Evolutionary conservation across 1,140 invertebrate genomes (phyloP).

Genomic region (Bathynomus jamesi): DNA sequence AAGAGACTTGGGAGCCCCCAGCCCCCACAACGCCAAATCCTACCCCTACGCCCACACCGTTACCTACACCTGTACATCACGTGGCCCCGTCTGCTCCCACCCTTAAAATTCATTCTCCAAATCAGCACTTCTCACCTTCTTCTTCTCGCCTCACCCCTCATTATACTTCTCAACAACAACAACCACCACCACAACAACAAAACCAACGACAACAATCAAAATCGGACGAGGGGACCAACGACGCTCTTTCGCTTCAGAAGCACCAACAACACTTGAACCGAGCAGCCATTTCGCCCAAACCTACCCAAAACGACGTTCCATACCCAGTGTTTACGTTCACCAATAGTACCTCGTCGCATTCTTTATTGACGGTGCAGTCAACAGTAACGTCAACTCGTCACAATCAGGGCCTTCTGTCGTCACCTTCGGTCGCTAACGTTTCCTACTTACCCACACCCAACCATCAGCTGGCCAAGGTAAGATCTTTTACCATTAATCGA

Average conservation of each 20-base stretch:
- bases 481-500: too few species aligned
- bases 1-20: constrained; percentile 55
- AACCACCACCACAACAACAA: constrained; percentile 4
- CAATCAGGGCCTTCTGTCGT: background rate
- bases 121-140: constrained; percentile 3
- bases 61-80: constrained; percentile 18
- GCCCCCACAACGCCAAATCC: constrained; percentile 39
- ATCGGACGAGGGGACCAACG: background rate
- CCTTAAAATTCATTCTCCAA: background rate
- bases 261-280: background rate
- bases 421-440: background rate
- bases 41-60: constrained; percentile 16
- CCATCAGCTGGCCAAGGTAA: background rate
- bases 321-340: background rate
- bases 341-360: background rate
- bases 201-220: background rate
- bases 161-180: constrained; percentile 5
- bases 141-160: constrained; percentile 14
- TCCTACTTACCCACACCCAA: background rate
- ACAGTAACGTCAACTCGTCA: background rate
- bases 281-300: background rate
- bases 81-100: background rate
- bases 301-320: background rate
- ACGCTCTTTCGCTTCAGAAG: background rate
- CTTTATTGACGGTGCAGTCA: background rate